These are phyloP conservation scores for Ips typographus DNA, from an alignment of 1,140 invertebrate species.

Conservation along the genomic window DNA sequence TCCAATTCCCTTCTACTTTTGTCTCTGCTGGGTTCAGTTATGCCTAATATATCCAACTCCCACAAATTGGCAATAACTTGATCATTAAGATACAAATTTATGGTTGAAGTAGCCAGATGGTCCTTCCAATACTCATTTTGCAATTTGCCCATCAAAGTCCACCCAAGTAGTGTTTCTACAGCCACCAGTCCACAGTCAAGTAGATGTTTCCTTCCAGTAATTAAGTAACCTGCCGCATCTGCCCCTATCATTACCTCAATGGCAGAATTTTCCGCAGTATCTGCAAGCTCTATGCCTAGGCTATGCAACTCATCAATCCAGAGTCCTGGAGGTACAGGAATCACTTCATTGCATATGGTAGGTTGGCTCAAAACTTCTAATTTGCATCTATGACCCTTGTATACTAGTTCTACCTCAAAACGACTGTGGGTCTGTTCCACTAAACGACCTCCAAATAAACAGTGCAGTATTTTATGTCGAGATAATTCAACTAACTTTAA, in stretches of 20 bases:
- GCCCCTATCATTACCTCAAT: slow-evolving; percentile 42
- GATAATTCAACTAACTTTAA: too few species aligned
- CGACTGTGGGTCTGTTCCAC: slow-evolving; percentile 4
- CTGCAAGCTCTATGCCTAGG: slow-evolving; percentile 20
- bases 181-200: slow-evolving; percentile 42
- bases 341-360: slow-evolving; percentile 17
- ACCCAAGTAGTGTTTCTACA: slow-evolving; percentile 47
- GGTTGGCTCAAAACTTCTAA: slow-evolving; percentile 30
- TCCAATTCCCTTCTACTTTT: slow-evolving; percentile 16
- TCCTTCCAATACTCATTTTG: background rate
- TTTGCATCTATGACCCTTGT: slow-evolving; percentile 2
- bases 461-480: slow-evolving; percentile 1
- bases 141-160: slow-evolving; percentile 42
- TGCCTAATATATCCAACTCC: slow-evolving; percentile 28
- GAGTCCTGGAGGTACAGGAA: background rate
- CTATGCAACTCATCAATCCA: slow-evolving; percentile 23
- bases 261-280: slow-evolving; percentile 12
- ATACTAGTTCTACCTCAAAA: slow-evolving; percentile 2
- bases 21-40: slow-evolving; percentile 21
- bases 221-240: slow-evolving; percentile 44
- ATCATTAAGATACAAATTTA: slow-evolving; percentile 18
- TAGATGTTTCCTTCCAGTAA: slow-evolving; percentile 29
- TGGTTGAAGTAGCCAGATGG: slow-evolving; percentile 8
- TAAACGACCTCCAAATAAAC: background rate
- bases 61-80: slow-evolving; percentile 22